These are phyloP conservation scores for Epicampocera succincta DNA, from an alignment of 2,888 invertebrate species.

Conservation along the genomic window DNA sequence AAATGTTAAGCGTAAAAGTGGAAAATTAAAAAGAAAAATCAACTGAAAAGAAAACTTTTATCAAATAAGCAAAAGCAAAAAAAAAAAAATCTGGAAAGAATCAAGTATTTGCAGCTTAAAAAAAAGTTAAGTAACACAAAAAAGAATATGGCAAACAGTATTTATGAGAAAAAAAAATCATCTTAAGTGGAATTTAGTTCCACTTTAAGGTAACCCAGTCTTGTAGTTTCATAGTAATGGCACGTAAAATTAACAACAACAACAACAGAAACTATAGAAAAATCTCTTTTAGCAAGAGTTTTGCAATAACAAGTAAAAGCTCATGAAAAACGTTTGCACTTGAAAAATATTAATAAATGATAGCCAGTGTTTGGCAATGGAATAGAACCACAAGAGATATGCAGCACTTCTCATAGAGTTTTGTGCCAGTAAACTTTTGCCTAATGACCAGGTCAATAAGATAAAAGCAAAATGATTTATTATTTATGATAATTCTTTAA, in stretches of 20 bases:
- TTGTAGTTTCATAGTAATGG: slow-evolving; percentile 9
- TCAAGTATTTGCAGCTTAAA: slow-evolving; percentile 37
- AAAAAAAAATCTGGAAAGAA: slow-evolving; percentile 30
- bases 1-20: background rate
- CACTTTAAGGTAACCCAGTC: slow-evolving; percentile 52
- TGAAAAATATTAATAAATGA: too few relatives aligned
- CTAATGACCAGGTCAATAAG: too few relatives aligned
- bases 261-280: slow-evolving; percentile 4
- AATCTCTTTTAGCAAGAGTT: slow-evolving; percentile 17
- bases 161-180: background rate
- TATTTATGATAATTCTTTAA: too few relatives aligned
- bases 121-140: slow-evolving; percentile 22
- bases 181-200: slow-evolving; percentile 52
- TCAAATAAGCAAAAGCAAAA: slow-evolving; percentile 24
- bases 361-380: too few relatives aligned
- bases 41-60: slow-evolving; percentile 37
- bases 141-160: slow-evolving; percentile 18
- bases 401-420: too few relatives aligned
- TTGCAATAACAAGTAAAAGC: too few relatives aligned
- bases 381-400: too few relatives aligned
- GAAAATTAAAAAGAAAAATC: slow-evolving; percentile 1
- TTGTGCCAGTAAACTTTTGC: too few relatives aligned
- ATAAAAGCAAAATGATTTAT: too few relatives aligned
- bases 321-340: too few relatives aligned
- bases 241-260: slow-evolving; percentile 21